Evolutionary conservation across 2,113 vertebrate genomes (phyloP).

Genomic region (Condylura cristata): DNA sequence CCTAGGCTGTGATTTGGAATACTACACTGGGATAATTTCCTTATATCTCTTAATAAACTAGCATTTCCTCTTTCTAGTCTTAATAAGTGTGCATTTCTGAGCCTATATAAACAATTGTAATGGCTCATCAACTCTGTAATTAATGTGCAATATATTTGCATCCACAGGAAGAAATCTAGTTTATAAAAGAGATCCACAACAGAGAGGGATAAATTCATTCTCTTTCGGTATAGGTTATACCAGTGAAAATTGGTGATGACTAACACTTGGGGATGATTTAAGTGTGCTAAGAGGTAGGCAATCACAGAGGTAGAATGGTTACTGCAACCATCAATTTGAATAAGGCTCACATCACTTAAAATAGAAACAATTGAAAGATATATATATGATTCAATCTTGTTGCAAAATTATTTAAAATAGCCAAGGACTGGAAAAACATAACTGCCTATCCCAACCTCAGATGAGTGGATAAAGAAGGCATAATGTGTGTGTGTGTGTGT

Average conservation of each 20-base stretch:
- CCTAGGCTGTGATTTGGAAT: not conserved
- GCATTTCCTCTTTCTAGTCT: not conserved
- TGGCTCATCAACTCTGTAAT: not conserved
- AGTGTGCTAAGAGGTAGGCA: not conserved
- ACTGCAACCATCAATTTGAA: not conserved
- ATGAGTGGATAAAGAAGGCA: not conserved
- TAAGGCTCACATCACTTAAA: not conserved
- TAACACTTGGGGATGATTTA: not conserved
- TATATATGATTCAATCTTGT: not conserved
- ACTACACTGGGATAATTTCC: not conserved
- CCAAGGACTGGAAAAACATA: not conserved
- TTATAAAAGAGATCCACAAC: not conserved
- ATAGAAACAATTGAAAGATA: not conserved
- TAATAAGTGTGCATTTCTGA: conserved; percentile 4
- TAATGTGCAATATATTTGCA: not conserved
- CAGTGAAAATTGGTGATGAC: not conserved
- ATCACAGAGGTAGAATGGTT: not conserved
- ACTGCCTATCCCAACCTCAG: not conserved
- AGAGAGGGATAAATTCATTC: not conserved
- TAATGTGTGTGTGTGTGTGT: too few relatives aligned
- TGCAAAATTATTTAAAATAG: not conserved
- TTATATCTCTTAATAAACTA: not conserved
- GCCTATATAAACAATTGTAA: not conserved
- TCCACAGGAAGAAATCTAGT: not conserved
- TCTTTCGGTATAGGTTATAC: not conserved